phyloP scores from a whole-genome alignment of 2,797 vertebrate genomes.

The Chelon auratus region DNA sequence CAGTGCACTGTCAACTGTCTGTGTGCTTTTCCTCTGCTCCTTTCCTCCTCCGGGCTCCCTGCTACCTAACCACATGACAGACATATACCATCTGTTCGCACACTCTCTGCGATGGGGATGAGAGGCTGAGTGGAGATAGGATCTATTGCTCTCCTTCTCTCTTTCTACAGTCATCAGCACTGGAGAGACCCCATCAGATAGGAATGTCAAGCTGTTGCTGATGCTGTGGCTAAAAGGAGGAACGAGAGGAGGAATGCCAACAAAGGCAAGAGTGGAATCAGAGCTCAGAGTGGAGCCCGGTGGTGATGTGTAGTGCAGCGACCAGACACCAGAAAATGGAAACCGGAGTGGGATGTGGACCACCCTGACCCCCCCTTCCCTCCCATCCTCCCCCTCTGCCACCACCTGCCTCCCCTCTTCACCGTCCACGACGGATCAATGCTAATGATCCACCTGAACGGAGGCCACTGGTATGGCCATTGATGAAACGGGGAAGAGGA shows the following conservation, averaged over 20 bases:
- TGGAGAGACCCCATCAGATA: slow-evolving; percentile 59
- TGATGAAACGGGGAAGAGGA: slow-evolving; percentile 50
- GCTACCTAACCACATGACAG: slow-evolving; percentile 75
- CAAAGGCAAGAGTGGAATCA: slow-evolving; percentile 26
- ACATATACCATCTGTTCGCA: slow-evolving; percentile 73
- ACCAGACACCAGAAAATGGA: slow-evolving; percentile 24
- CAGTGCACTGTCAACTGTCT: slow-evolving; percentile 51
- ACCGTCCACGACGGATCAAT: slow-evolving; percentile 57
- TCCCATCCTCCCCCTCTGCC: background rate
- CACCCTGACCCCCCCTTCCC: background rate
- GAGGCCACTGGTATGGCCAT: slow-evolving; percentile 44
- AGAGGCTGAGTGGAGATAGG: slow-evolving; percentile 66
- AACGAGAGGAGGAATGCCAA: slow-evolving; percentile 43
- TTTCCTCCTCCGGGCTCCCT: slow-evolving; percentile 59
- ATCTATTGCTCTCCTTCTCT: slow-evolving; percentile 63
- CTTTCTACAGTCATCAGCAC: slow-evolving; percentile 58
- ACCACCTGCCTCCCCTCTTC: background rate
- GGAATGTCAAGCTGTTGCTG: slow-evolving; percentile 57
- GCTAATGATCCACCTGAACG: slow-evolving; percentile 73
- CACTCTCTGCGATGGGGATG: slow-evolving; percentile 51
- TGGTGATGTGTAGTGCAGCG: slow-evolving; percentile 7
- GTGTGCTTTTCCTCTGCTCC: slow-evolving; percentile 56
- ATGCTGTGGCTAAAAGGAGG: slow-evolving; percentile 37
- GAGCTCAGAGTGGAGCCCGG: slow-evolving; percentile 20
- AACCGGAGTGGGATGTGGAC: background rate